Percentiles rank a stretch among this genome's conserved stretches.
Conservation (phyloP, 2,888 invertebrate genomes). For the Lochmaea capreae region DNA sequence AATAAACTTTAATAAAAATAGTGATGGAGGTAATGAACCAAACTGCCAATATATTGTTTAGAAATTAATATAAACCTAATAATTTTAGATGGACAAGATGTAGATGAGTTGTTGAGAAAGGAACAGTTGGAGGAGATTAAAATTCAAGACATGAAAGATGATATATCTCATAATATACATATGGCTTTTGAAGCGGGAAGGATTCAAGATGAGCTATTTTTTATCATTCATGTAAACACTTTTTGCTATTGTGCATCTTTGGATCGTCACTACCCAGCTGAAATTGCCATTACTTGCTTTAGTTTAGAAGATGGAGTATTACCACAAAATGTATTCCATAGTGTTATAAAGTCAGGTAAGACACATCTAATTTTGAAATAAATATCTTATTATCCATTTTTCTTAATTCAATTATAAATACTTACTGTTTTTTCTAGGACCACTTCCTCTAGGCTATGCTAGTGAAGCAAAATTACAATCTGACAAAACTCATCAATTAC, state of each 20-base stretch:
- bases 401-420: constrained; percentile 1
- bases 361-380: neutral
- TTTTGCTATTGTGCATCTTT: constrained; percentile 46
- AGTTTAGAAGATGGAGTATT: constrained; percentile 53
- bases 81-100: constrained; percentile 45
- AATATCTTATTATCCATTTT: neutral
- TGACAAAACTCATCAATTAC: constrained; percentile 66
- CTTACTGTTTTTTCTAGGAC: constrained; percentile 57
- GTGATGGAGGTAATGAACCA: too few relatives aligned
- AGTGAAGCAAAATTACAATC: constrained; percentile 64
- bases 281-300: constrained; percentile 53
- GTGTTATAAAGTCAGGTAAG: constrained; percentile 52
- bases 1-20: too few relatives aligned
- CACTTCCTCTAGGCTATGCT: constrained; percentile 65
- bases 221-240: constrained; percentile 54
- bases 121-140: constrained; percentile 40
- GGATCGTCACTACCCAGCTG: constrained; percentile 50
- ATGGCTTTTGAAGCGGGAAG: constrained; percentile 37
- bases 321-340: constrained; percentile 51
- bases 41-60: too few relatives aligned
- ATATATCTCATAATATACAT: constrained; percentile 42
- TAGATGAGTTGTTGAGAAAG: constrained; percentile 46
- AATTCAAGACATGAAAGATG: constrained; percentile 48
- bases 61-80: neutral
- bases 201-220: constrained; percentile 50